Evolutionary conservation across 2,113 vertebrate genomes (phyloP).

Genomic region (Eurypyga helias): DNA sequence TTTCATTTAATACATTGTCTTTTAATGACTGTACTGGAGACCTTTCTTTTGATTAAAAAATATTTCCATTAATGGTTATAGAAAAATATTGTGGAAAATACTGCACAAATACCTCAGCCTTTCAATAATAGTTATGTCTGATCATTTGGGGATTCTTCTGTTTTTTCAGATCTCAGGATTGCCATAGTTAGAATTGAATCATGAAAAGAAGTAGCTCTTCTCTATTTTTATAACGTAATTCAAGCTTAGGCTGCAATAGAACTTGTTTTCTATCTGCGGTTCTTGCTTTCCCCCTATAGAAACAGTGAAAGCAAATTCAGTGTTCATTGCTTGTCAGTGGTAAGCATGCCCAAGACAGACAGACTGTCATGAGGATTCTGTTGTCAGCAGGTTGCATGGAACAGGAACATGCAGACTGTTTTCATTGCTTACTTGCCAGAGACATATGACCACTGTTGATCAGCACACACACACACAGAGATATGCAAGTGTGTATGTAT

Average conservation of each 20-base stretch:
- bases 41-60: neutral
- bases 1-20: neutral
- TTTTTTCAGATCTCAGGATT: neutral
- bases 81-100: neutral
- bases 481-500: neutral
- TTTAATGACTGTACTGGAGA: neutral
- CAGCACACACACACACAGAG: neutral
- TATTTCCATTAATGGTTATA: neutral
- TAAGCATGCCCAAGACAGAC: neutral
- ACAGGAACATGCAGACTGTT: neutral
- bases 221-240: neutral
- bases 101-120: neutral
- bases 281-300: neutral
- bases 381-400: neutral
- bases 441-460: neutral
- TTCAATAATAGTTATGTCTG: neutral
- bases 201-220: neutral
- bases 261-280: neutral
- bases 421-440: neutral
- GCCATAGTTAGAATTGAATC: neutral
- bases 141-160: neutral
- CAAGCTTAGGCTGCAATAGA: neutral
- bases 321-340: neutral
- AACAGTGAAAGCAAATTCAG: neutral
- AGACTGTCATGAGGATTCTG: neutral